Percentiles rank a stretch among this genome's conserved stretches.
These are phyloP conservation scores for Lytechinus pictus DNA, from an alignment of 35 echinoderm and acorn worm genomes.

Conservation along the genomic window DNA sequence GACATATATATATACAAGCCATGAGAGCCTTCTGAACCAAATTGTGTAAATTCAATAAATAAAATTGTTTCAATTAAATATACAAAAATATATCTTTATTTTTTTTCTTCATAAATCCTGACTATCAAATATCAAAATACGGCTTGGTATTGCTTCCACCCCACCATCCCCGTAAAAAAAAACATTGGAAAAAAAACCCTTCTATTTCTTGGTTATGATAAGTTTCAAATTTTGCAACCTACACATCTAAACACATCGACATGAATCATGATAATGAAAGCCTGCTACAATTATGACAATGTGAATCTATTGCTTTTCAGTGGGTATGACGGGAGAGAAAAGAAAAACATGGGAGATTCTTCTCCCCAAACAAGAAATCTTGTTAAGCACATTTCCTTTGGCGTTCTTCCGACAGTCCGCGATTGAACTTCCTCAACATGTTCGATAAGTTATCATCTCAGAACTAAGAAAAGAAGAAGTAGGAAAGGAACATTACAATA, in stretches of 20 bases:
- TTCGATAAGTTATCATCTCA: not conserved
- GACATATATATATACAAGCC: no score
- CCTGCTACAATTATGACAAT: not conserved
- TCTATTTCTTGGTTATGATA: not conserved
- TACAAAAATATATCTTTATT: no score
- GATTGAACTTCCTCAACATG: not conserved
- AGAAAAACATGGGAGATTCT: not conserved
- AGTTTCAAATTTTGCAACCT: not conserved
- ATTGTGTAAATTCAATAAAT: no score
- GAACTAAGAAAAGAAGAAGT: not conserved
- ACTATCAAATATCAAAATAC: no score
- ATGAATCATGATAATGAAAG: not conserved
- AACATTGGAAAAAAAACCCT: not conserved
- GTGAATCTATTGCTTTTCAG: not conserved
- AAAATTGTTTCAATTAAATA: no score
- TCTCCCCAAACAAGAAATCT: conserved; percentile 41
- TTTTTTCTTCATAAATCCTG: no score
- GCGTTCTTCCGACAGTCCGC: conserved; percentile 32
- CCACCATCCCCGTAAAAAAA: no score
- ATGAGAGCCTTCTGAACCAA: no score
- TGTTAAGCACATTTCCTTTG: conserved; percentile 10
- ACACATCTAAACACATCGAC: not conserved
- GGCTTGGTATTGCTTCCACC: no score
- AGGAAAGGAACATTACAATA: not conserved
- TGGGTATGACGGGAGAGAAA: not conserved